Base-by-base conservation (phyloP, 2,888 invertebrate genomes). In the Coelopa pilipes region DNA sequence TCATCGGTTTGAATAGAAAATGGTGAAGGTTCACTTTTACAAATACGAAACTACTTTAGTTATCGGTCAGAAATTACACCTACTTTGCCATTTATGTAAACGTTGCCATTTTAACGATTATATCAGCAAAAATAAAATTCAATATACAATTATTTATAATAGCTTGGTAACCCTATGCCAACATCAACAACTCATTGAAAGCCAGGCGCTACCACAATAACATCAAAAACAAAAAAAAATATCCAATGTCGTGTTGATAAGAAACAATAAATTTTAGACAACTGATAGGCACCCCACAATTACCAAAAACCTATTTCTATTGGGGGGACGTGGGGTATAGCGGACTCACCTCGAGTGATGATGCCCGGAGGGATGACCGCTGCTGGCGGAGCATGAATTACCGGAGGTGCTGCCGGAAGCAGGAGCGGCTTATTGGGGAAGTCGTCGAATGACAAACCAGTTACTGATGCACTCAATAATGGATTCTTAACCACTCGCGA, bases 371-470 rank as follows among this genome's bases (percentile, higher is more conserved):
- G 81, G 80, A 74, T n/a, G 47, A 73, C n/a, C 46, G 79, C 69
- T 70, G 78, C 77, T 12, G 79, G 73, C 1, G 76, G 68, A 50
- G 82, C 78, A 79, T 83, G 81, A 49, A 83, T 80, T 76, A 86
- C 81, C 9, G 85, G 84, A 73, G 89, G 87, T 66, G 89, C 89
- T 53, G 92, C 93, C 81, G 94, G 93, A 83, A 93, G 88, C 81
- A 94, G 88, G 76, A 93, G 88, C 74, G 92, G 91, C 87, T 92
- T 92, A 84, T 92, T 91, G 78, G 92, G 90, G 88, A 93, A 92
- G 87, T 93, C 93, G 80, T 94, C 93, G 72, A 92, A 90, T 15
- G 92, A 92, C 79, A 92, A 90, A 71, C 92, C 93, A 79, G 91
- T 92, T 77, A 93, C 93, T 75, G 93, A 92, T 72, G 91, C 92